Base-by-base conservation (phyloP, 2,797 vertebrate species). In the Sebastes matsubarae region DNA sequence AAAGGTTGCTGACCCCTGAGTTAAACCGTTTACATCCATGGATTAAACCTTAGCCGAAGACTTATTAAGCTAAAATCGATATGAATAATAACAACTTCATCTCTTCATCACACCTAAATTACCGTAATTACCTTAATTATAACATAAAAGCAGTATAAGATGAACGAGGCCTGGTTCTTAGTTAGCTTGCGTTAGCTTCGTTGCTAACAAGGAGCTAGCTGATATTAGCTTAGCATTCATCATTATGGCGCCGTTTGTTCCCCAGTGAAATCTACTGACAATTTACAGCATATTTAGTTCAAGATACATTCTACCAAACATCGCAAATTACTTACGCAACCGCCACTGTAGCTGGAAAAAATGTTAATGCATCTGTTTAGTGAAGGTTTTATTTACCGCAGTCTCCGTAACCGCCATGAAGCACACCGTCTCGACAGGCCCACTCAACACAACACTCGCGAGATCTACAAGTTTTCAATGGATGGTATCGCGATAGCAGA, bases 341-440 rank as follows among this genome's bases (percentile, higher is more conserved):
- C 14, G 22, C 27, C 4, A 36, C 1, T 1, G 1, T 2, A 52
- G 29, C 52, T 80, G 32, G 32, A 20, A 63, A 68, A 52, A 42
- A 6, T 11, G 13, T 24, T 10, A 85, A 77, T 13, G 7, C 55
- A 8, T 82, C 1, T 71, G 5, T 82, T 84, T 77, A 36, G 77
- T 29, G 29, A 65, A 87, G 22, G 24, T 81, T 73, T 60, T 90
- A 95, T 91, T 95, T 95, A 96, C 95, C 95, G 93, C 93, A 94
- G 93, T 86, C 88, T 94, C 94, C 81, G 94, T 95, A 24, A 95
- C 92, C 93, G 95, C 95, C 95, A 96, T 96, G 90, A 94, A 94
- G 94, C 93, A 94, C 94, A 89, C 92, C 90, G 75, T 92, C 88
- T 74, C 13, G 46, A 50, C 38, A 91, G 88, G 92, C 87, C 90